Percentiles rank a stretch among this genome's conserved stretches.
phyloP scores from a whole-genome alignment of 1,140 invertebrate genomes.

The Plectus sambesii region DNA sequence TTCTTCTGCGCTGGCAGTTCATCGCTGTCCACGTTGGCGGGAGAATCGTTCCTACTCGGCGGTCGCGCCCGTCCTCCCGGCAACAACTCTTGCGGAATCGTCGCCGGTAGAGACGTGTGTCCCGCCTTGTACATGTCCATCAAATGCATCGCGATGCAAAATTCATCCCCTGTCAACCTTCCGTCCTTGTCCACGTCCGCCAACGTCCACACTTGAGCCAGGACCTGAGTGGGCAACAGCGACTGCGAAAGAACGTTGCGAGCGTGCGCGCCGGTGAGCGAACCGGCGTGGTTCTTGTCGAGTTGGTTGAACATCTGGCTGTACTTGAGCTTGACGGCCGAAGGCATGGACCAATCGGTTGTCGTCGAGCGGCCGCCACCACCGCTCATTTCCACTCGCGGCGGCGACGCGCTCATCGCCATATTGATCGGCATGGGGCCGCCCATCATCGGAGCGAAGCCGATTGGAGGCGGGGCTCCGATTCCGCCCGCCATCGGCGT shows the following conservation, averaged over 20 bases:
- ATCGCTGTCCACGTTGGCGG: conserved; percentile 27
- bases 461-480: conserved; percentile 11
- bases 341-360: conserved; percentile 68
- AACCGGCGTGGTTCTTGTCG: conserved; percentile 32
- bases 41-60: too few species aligned
- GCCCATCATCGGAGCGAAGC: not conserved
- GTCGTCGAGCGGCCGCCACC: conserved; percentile 9
- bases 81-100: too few species aligned
- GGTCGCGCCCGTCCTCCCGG: too few species aligned
- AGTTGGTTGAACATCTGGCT: conserved; percentile 76
- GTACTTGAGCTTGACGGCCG: conserved; percentile 78
- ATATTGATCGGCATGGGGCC: conserved; percentile 3
- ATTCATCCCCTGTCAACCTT: conserved; percentile 39
- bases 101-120: not conserved
- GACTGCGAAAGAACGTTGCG: conserved; percentile 84
- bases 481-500: conserved; percentile 42
- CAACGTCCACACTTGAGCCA: conserved; percentile 82
- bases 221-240: conserved; percentile 68
- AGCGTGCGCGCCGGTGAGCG: conserved; percentile 67
- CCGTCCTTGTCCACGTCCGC: conserved; percentile 45
- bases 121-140: conserved; percentile 43
- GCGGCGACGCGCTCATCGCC: conserved; percentile 7
- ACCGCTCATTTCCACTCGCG: conserved; percentile 42
- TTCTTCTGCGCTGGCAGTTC: not conserved
- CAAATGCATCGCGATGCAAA: conserved; percentile 42